Evolutionary conservation across 2,888 invertebrate genomes (phyloP).

Genomic region (Apantesis nais): DNA sequence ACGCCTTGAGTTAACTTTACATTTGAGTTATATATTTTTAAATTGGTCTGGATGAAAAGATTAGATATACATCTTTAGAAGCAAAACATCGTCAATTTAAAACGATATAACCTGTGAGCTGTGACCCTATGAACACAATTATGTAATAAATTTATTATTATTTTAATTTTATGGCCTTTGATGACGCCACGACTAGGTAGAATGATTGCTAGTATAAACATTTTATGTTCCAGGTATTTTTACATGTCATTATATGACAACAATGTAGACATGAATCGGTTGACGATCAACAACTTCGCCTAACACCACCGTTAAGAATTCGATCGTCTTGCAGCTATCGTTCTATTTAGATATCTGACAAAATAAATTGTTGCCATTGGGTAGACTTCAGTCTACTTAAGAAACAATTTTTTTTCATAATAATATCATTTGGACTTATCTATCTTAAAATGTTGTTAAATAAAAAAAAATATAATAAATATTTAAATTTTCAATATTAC

Average conservation of each 20-base stretch:
- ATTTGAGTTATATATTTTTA: no score
- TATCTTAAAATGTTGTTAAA: no score
- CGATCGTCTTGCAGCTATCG: neutral
- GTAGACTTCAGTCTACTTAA: no score
- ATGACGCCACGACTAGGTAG: neutral
- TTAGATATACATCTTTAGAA: neutral
- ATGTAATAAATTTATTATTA: neutral
- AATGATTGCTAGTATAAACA: constrained; percentile 3
- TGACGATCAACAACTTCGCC: neutral
- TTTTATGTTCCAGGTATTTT: constrained; percentile 5
- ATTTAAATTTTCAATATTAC: neutral
- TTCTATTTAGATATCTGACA: no score
- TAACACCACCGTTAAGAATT: neutral
- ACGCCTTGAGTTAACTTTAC: neutral
- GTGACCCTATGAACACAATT: neutral
- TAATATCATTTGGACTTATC: no score
- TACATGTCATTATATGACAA: neutral
- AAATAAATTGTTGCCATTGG: no score
- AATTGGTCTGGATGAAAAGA: neutral
- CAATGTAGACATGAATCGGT: neutral
- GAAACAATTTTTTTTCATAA: no score
- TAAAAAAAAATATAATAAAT: no score
- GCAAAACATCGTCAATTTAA: neutral
- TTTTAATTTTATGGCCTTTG: neutral
- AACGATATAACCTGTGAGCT: neutral